These are phyloP conservation scores for Corapipo altera DNA, from an alignment of 2,113 vertebrate genomes.

Conservation along the genomic window DNA sequence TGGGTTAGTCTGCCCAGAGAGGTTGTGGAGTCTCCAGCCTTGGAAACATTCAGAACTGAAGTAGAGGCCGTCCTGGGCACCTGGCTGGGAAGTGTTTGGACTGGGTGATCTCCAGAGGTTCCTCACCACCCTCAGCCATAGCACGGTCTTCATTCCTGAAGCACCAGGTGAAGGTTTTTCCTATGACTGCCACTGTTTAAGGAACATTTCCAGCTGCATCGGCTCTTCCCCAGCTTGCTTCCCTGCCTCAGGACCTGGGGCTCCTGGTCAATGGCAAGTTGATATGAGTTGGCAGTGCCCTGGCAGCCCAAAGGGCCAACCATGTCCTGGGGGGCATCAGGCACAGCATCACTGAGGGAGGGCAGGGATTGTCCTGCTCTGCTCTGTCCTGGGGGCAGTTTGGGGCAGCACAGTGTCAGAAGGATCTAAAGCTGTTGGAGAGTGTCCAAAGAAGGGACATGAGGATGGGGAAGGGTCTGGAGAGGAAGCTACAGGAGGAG, in stretches of 20 bases:
- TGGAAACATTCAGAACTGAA: background rate
- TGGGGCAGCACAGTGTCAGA: background rate
- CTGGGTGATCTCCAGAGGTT: background rate
- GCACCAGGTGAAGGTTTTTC: background rate
- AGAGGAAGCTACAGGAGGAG: background rate
- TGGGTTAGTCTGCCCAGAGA: background rate
- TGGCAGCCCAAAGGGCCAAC: background rate
- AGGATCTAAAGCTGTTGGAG: background rate
- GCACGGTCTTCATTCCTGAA: background rate
- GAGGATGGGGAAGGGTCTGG: background rate
- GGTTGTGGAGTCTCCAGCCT: background rate
- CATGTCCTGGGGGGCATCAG: background rate
- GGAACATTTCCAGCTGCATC: background rate
- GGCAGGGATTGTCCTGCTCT: background rate
- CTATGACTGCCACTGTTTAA: background rate
- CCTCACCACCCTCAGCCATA: background rate
- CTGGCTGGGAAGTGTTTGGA: background rate
- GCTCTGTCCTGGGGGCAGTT: background rate
- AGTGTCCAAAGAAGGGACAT: background rate
- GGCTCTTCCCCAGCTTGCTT: background rate
- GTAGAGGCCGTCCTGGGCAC: background rate
- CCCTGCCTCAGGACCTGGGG: background rate
- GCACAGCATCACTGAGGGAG: background rate
- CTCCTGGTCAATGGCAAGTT: background rate
- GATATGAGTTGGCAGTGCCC: background rate